Conservation (phyloP, 1,140 invertebrate species). For the Cotesia chilonis region DNA sequence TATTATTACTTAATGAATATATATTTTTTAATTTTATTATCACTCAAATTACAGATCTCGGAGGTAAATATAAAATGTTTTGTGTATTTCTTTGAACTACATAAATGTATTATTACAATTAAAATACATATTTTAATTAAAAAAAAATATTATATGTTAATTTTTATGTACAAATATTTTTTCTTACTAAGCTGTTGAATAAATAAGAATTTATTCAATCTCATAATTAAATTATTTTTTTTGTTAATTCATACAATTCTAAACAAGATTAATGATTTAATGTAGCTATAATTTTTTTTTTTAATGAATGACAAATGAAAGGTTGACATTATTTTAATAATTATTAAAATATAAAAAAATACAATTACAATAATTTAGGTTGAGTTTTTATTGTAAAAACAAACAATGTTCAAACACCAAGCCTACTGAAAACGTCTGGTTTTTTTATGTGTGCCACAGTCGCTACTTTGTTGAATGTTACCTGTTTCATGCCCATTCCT, state of each 20-base stretch:
- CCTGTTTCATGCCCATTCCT: constrained; percentile 56
- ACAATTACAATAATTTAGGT: constrained; percentile 2
- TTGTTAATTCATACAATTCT: background rate
- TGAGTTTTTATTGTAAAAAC: constrained; percentile 15
- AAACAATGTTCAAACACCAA: constrained; percentile 53
- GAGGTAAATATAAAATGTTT: constrained; percentile 40
- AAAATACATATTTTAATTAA: background rate
- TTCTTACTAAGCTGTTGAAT: background rate
- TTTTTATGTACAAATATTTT: background rate
- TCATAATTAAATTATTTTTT: constrained; percentile 9
- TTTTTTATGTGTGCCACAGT: constrained; percentile 55
- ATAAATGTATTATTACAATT: background rate
- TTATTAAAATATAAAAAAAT: constrained; percentile 40
- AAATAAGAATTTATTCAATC: too few relatives aligned
- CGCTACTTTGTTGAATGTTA: constrained; percentile 59
- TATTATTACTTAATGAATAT: background rate
- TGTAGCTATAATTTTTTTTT: background rate
- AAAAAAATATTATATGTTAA: constrained; percentile 6
- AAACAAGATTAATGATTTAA: background rate
- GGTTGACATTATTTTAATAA: too few relatives aligned
- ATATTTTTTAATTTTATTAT: constrained; percentile 16
- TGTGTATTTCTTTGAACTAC: background rate
- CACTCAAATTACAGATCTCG: constrained; percentile 38
- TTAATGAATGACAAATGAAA: background rate
- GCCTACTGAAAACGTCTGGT: constrained; percentile 60